Evolutionary conservation across 2,888 invertebrate genomes (phyloP), one percentile per base, ranked within the genome.

Genomic region (Pollenia labialis): DNA sequence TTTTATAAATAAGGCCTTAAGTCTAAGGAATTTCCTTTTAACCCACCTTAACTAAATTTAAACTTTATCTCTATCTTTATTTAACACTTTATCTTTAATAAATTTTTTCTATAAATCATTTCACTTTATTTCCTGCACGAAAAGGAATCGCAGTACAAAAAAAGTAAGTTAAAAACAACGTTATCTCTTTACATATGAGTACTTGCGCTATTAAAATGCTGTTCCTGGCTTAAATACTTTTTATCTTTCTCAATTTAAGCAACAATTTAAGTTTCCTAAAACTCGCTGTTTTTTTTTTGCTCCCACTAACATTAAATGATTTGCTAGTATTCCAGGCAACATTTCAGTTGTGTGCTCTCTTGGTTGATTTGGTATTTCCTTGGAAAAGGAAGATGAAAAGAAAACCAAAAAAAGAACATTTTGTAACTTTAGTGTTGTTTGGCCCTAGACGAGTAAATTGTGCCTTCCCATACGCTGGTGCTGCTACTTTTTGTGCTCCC

Each of bases 121-220:
- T 68, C n/a, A 14, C 32, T 54, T 9, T 42, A 12, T 16, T 69
- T 52, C n/a, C n/a, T 50, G 7, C 1, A 44, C 3, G 40, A 40
- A 52, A 52, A 40, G 40, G 11, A 44, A 44, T 50, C 16, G 10
- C 2, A 62, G 16, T 62, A 3, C 4, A 16, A 16, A 11, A 16
- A 72, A 58, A 72, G 40, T 46, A 16, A 56, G 46, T 58, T 56
- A 46, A 58, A 72, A 58, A 48, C 58, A 74, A 60, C 60, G n/a
- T 72, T 74, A 60, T 74, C 74, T 74, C 8, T 32, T n/a, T 48
- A 60, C 58, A 48, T 50, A 16, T n/a, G 0, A 58, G 14, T 58
- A 58, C 14, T 54, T 42, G 42, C 23, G 11, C 60, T 60, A 60
- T 74, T 74, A 48, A 60, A 72, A 74, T 10, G 46, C 40, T 60